Base-by-base conservation (phyloP, 1,140 invertebrate genomes). In the Heliconius congener region DNA sequence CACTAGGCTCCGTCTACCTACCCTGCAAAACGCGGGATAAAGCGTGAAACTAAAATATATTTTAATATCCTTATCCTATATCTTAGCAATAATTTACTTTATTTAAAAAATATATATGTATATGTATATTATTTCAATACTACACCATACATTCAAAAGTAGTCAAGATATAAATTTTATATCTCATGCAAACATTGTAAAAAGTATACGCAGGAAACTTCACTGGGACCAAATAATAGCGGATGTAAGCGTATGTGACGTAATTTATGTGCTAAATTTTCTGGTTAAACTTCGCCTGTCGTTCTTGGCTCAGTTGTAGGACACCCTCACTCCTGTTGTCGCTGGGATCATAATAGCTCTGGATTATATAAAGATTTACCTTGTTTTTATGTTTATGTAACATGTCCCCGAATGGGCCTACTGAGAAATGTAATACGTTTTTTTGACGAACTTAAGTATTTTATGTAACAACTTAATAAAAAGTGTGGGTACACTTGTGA, bases 211-310 rank as follows among this genome's bases (percentile, higher is more conserved):
- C 85, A 88, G 79, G 77, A 82, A 91, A 90, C 83, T 88, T 88
- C 86, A 87, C 78, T 82, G 86, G 85, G 87, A 87, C 90, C 91
- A 88, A 92, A 91, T 92, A 91, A 91, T 91, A 89, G 88, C 82
- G 88, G 88, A 88, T 87, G 84, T 86, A 87, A 90, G 87, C 91
- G 89, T 88, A 88, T 92, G 91, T 92, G 91, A 91, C 88, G 87
- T 91, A 86, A 92, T 92, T 92, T 92, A 92, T 92, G 87, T 87
- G 83, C 85, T 88, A 90, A 91, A 92, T 91, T 91, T 88, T 85
- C 87, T 88, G 86, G 86, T 87, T 88, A 90, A 92, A 91, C 82
- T 91, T 90, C 83, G 82, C 74, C 83, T 81, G 82, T 79, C 81
- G 81, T 80, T 78, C 71, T 72, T 73, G 84, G 83, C 75, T 81